Conservation (phyloP, 1,140 invertebrate species). For the Cotesia glomerata region DNA sequence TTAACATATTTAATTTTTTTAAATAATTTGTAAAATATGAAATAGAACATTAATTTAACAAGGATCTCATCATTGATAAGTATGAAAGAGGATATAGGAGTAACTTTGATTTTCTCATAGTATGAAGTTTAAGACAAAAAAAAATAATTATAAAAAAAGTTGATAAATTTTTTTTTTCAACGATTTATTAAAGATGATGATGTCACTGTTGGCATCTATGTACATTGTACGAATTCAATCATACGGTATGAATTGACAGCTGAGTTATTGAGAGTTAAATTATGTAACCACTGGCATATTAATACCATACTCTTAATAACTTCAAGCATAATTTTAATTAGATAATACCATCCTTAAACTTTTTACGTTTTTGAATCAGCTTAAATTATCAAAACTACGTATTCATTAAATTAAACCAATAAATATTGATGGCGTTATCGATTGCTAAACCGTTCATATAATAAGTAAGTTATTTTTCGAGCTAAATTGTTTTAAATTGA, state of each 20-base stretch:
- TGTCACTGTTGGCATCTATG: conserved; percentile 51
- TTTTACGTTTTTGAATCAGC: not conserved
- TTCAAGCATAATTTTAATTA: not conserved
- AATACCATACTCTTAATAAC: conserved; percentile 8
- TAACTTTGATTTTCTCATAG: not conserved
- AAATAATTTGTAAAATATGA: too few relatives aligned
- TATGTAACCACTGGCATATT: not conserved
- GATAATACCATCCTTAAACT: not conserved
- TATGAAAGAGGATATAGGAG: not conserved
- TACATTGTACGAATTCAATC: conserved; percentile 55
- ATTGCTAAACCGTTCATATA: not conserved
- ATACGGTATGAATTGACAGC: conserved; percentile 38
- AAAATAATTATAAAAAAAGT: not conserved
- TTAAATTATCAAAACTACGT: conserved; percentile 5
- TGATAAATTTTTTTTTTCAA: not conserved
- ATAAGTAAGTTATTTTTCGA: not conserved
- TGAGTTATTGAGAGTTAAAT: conserved; percentile 34
- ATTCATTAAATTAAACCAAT: not conserved
- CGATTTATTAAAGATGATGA: conserved; percentile 35
- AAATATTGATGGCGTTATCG: not conserved
- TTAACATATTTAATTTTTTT: conserved; percentile 23
- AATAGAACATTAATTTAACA: conserved; percentile 29
- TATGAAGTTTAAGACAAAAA: not conserved
- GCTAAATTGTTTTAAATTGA: not conserved
- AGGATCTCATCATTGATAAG: too few relatives aligned